These are phyloP conservation scores for Phaedon cochleariae DNA, from an alignment of 2,888 invertebrate species.

Conservation along the genomic window DNA sequence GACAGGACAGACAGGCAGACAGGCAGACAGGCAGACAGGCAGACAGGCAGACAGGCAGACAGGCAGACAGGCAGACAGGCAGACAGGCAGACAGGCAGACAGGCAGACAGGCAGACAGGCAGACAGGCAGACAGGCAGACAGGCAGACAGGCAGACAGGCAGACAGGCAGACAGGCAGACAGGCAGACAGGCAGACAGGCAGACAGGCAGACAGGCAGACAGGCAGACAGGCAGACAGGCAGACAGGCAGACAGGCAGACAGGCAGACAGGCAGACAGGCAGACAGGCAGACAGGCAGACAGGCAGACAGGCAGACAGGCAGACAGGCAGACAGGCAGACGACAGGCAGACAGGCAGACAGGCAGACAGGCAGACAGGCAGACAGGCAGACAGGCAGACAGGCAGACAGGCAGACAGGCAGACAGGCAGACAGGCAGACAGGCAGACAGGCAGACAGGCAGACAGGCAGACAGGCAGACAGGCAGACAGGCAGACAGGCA, in stretches of 20 bases:
- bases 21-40: too few relatives aligned
- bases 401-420: constrained; percentile 22
- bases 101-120: too few relatives aligned
- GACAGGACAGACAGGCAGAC: too few relatives aligned
- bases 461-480: constrained; percentile 22
- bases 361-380: constrained; percentile 20
- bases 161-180: constrained; percentile 22
- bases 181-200: constrained; percentile 25
- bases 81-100: too few relatives aligned
- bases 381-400: constrained; percentile 16
- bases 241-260: constrained; percentile 24
- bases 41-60: too few relatives aligned
- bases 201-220: constrained; percentile 26
- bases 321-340: constrained; percentile 26
- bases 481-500: constrained; percentile 23
- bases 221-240: constrained; percentile 24
- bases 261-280: constrained; percentile 23
- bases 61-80: too few relatives aligned
- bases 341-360: constrained; percentile 28
- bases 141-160: too few relatives aligned
- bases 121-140: too few relatives aligned
- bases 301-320: constrained; percentile 23
- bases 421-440: constrained; percentile 22
- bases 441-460: constrained; percentile 22
- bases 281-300: constrained; percentile 24